Base-by-base conservation (phyloP, 2,888 invertebrate genomes). In the Drosophila anceps region DNA sequence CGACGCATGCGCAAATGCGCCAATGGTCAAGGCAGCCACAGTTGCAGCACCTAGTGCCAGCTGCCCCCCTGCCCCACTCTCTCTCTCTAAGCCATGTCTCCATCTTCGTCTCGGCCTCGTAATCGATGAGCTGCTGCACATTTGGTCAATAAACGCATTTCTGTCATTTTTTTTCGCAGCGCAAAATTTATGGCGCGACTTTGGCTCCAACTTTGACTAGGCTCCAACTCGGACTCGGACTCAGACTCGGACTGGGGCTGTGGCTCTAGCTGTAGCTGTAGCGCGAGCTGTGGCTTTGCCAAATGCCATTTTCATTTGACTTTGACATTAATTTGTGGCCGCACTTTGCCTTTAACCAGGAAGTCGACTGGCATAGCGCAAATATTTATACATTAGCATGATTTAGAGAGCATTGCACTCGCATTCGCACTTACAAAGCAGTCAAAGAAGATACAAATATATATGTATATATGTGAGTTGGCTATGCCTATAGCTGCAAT, bases 281-380 rank as follows among this genome's bases (percentile, higher is more conserved):
- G 18, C 31, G 35, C 39, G 2, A 33, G 62, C 50, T 57, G 29
- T 41, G 13, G 48, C 43, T 81, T 81, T 79, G 83, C 87, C 87
- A 88, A 85, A 90, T 85, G 88, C 88, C 90, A 90, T 90, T 90
- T 84, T 88, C 86, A 72, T 85, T 85, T 88, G 86, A 88, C 86
- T 86, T 86, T 86, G 86, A 88, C 90, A 90, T 86, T 86, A 86
- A 86, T 86, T 90, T 86, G 86, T 86, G 86, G 86, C 90, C 86
- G 76, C 79, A 88, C 83, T 88, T 81, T 85, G 88, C 74, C 79
- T 82, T 65, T 65, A 83, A 84, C 87, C 89, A 90, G 86, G 86
- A 90, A 88, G 88, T 90, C 62, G 50, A 62, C 20, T 63, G 37
- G 57, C 67, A 73, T 71, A 43, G 68, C 70, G 62, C 69, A 79